A percentile compares a stretch with the other conserved stretches of the same genome.
These are phyloP conservation scores for Styela plicata DNA, from an alignment of 23 tunicate species.

Conservation along the genomic window DNA sequence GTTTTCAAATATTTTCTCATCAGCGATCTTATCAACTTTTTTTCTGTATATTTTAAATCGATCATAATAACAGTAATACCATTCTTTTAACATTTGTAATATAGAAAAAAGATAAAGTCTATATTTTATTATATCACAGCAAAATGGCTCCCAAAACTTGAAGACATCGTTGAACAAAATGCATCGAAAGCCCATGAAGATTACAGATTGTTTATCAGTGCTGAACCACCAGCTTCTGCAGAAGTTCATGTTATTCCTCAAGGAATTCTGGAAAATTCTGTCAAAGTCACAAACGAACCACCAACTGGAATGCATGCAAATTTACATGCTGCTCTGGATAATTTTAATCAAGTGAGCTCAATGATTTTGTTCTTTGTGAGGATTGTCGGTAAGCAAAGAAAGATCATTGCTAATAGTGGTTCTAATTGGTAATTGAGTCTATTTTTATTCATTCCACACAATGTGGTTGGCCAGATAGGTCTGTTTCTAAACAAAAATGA, in stretches of 20 bases:
- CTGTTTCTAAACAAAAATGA: too few species aligned
- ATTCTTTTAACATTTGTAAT: too few species aligned
- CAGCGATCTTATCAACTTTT: too few species aligned
- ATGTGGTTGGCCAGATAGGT: too few species aligned
- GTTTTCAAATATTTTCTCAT: too few species aligned
- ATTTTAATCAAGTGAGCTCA: slow-evolving; percentile 72
- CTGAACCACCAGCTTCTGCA: slow-evolving; percentile 78
- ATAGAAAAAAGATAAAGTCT: too few species aligned
- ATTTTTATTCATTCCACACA: too few species aligned
- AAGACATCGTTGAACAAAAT: slow-evolving; percentile 58
- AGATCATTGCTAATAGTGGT: too few species aligned
- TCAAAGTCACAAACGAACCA: slow-evolving; percentile 90
- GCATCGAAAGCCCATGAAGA: slow-evolving; percentile 64
- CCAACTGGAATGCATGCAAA: slow-evolving; percentile 92
- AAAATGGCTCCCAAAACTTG: slow-evolving; percentile 88
- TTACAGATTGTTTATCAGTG: slow-evolving; percentile 86
- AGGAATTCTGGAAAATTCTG: slow-evolving; percentile 84
- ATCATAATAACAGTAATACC: too few species aligned
- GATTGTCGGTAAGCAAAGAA: too few species aligned
- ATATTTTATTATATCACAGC: slow-evolving; percentile 34
- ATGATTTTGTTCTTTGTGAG: background rate
- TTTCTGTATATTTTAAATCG: too few species aligned
- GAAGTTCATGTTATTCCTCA: slow-evolving; percentile 83
- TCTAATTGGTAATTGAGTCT: too few species aligned
- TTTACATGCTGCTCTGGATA: slow-evolving; percentile 81